phyloP scores from a whole-genome alignment of 92 coral and sea anemone species.

The Chrysogorgia sp. region DNA sequence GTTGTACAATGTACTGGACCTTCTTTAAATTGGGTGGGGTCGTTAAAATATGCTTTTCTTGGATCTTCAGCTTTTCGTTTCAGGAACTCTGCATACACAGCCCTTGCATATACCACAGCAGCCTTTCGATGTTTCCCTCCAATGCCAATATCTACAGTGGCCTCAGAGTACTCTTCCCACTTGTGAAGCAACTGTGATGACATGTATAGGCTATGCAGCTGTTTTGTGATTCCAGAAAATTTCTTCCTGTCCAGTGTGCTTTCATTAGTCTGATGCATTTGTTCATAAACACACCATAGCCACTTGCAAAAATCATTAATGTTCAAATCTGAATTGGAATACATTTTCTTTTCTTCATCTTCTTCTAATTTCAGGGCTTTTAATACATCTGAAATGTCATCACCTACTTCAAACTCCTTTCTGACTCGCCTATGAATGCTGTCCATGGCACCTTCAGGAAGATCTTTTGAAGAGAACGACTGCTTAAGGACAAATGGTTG shows the following conservation, averaged over 20 bases:
- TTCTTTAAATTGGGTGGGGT: slow-evolving; percentile 32
- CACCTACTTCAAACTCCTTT: slow-evolving; percentile 14
- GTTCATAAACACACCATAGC: slow-evolving; percentile 31
- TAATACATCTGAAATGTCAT: slow-evolving; percentile 11
- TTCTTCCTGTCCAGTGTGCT: slow-evolving; percentile 29
- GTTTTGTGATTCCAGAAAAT: slow-evolving; percentile 30
- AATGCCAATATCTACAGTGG: slow-evolving; percentile 20
- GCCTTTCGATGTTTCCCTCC: slow-evolving; percentile 37
- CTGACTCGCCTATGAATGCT: slow-evolving; percentile 12
- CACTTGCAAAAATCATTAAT: slow-evolving; percentile 29
- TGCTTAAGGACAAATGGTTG: neutral
- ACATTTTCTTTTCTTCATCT: slow-evolving; percentile 9
- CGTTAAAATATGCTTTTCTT: slow-evolving; percentile 12
- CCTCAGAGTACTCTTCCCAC: slow-evolving; percentile 44
- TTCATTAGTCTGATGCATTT: slow-evolving; percentile 13
- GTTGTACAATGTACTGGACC: slow-evolving; percentile 43
- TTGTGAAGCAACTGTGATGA: slow-evolving; percentile 38
- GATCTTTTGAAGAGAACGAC: neutral
- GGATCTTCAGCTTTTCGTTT: slow-evolving; percentile 7
- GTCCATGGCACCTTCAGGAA: slow-evolving; percentile 18
- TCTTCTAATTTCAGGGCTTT: slow-evolving; percentile 9
- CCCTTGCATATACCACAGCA: slow-evolving; percentile 11
- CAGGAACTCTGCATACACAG: slow-evolving; percentile 16
- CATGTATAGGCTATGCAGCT: slow-evolving; percentile 30
- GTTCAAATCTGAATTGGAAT: slow-evolving; percentile 17